phyloP scores from a whole-genome alignment of 2,888 invertebrate species.

The Drosophila mercatorum region DNA sequence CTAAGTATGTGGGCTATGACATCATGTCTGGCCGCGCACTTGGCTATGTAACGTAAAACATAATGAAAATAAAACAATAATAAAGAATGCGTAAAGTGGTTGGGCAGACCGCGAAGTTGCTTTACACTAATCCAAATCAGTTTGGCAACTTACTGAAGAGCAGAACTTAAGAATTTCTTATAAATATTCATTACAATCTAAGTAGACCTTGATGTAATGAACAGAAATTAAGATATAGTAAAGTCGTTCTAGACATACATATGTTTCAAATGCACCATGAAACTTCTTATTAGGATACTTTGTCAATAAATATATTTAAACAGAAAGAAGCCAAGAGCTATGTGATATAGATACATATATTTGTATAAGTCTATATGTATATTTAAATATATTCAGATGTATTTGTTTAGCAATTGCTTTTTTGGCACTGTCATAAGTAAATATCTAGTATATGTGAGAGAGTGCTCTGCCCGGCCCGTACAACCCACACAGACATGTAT shows the following conservation, averaged over 20 bases:
- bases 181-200: neutral
- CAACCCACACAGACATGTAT: conserved; percentile 21
- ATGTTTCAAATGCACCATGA: too few relatives aligned
- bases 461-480: conserved; percentile 16
- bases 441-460: conserved; percentile 19
- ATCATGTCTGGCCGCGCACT: conserved; percentile 43
- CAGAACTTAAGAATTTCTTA: neutral
- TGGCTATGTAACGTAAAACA: conserved; percentile 13
- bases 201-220: neutral
- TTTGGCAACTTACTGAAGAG: neutral
- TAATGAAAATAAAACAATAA: conserved; percentile 19
- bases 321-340: too few relatives aligned
- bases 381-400: neutral
- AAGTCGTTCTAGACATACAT: too few relatives aligned
- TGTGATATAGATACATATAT: neutral
- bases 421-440: conserved; percentile 55
- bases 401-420: conserved; percentile 19
- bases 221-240: too few relatives aligned
- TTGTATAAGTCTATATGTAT: too few relatives aligned
- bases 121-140: conserved; percentile 9
- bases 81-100: conserved; percentile 5
- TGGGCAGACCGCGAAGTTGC: conserved; percentile 7
- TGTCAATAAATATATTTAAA: too few relatives aligned
- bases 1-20: conserved; percentile 34
- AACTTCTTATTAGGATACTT: too few relatives aligned